Evolutionary conservation across 2,797 vertebrate species (phyloP), one percentile per base, ranked within the genome.

Genomic region (Xiphorhynchus erythropygius): DNA sequence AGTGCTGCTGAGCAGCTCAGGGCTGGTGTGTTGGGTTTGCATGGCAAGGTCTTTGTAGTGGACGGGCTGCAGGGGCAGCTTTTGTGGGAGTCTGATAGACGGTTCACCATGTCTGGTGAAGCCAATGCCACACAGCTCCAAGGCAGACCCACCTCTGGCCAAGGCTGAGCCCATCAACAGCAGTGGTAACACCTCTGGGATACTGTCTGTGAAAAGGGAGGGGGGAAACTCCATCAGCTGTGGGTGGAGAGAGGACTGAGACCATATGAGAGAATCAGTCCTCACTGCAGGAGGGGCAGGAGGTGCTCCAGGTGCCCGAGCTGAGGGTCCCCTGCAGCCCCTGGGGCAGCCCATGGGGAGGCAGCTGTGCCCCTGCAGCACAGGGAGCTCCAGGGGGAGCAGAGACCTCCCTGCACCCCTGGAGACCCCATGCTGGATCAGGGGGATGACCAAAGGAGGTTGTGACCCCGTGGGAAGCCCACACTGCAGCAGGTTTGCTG

Each of bases 51-150:
- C 55, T 78, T 44, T 13, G 65, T 4, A 42, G 50, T 1, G 19
- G 16, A 24, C 4, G 33, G 23, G 17, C 8, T 46, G 32, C n/a
- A 64, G 46, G 65, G 16, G 11, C 39, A 46, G 55, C 8, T 78
- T 9, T 62, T 59, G 39, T 18, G 19, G 50, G 76, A 4, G 41
- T 30, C 3, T 50, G 17, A n/a, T 67, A 14, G 37, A 25, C 5
- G 3, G 3, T 53, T 35, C 10, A 32, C 53, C 0, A 0, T 30
- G 27, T 8, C 33, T 3, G 30, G 24, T 3, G n/a, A 42, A 52
- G 47, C 10, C 41, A 50, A 1, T 2, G 22, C n/a, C 63, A 84
- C 35, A 53, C 2, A 9, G n/a, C 52, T 47, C 19, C 0, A 9
- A 10, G 42, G 17, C 25, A 13, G 18, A 18, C 3, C n/a, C 0